phyloP scores from a whole-genome alignment of 2,113 vertebrate species.

The Fregetta grallaria region DNA sequence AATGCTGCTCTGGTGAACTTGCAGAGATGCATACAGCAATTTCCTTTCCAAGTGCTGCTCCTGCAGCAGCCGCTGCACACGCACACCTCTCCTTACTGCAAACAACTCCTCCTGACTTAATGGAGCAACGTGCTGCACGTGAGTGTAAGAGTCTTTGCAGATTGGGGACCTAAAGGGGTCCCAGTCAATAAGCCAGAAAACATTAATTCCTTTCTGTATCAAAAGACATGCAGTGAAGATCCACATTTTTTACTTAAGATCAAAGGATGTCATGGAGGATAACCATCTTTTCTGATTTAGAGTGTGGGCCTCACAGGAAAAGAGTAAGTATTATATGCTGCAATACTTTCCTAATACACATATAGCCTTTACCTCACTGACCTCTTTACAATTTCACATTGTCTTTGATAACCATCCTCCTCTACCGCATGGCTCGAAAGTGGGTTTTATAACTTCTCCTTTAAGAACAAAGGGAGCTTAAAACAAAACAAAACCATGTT shows the following conservation, averaged over 20 bases:
- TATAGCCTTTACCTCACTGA: rapidly evolving
- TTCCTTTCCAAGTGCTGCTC: background rate
- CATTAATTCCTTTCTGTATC: background rate
- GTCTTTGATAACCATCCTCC: background rate
- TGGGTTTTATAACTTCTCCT: background rate
- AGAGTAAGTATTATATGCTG: background rate
- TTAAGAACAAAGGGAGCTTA: background rate
- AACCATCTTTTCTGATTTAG: background rate
- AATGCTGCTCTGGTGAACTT: background rate
- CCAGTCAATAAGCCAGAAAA: background rate
- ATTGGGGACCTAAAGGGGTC: background rate
- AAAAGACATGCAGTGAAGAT: background rate
- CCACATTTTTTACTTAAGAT: background rate
- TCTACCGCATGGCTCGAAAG: background rate
- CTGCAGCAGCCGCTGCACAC: background rate
- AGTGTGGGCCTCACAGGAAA: background rate
- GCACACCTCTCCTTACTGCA: background rate
- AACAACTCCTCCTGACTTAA: background rate
- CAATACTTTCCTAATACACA: background rate
- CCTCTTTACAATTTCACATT: background rate
- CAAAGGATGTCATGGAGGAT: background rate
- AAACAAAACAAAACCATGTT: background rate
- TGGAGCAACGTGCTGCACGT: rapidly evolving
- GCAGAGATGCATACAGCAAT: background rate
- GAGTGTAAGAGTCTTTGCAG: background rate